Base-by-base conservation (phyloP, 2,888 invertebrate genomes). In the Chalcosyrphus nemorum region DNA sequence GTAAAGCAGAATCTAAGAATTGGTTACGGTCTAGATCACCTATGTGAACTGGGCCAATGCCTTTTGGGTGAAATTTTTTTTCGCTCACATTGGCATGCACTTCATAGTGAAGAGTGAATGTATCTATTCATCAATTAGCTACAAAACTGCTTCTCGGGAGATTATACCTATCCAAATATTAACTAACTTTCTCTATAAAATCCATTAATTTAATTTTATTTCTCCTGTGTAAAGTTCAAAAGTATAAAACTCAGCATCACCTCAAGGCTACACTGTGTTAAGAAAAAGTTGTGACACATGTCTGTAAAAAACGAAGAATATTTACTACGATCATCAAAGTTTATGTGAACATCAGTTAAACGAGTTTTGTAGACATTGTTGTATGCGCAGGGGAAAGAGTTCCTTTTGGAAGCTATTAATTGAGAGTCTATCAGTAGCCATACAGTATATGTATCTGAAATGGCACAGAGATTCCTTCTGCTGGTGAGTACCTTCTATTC, bases 291-390 rank as follows among this genome's bases (percentile, higher is more conserved):
- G 17, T n/a, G 13, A 45, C 47, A 52, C 52, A 41, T 27, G 52
- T 52, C 38, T 15, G 7, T 27, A 43, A 47, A 38, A 41, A n/a
- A n/a, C n/a, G n/a, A n/a, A n/a, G n/a, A n/a, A n/a, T n/a, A 27
- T 50, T 59, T 71, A 71, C 61, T 71, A 27, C 50, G 13, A 27
- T 50, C 71, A 50, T 71, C 59, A 71, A 71, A 59, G 50, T 71
- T 71, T 71, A 71, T 59, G 59, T 59, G 50, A 59, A 59, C 59
- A 59, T 59, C 47, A 71, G 21, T 50, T 35, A 66, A 71, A 50
- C 71, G 29, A 56, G 68, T 70, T 57, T 54, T 17, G 15, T 54
- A 15, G 41, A 54, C 19, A 29, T 19, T n/a, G 7, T 17, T 15
- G 21, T 7, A 4, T 17, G 6, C 13, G 13, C 2, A 9, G 7